A percentile compares a stretch with the other conserved stretches of the same genome.
Conservation (phyloP, 1,140 invertebrate species). For the Papilio polytes region DNA sequence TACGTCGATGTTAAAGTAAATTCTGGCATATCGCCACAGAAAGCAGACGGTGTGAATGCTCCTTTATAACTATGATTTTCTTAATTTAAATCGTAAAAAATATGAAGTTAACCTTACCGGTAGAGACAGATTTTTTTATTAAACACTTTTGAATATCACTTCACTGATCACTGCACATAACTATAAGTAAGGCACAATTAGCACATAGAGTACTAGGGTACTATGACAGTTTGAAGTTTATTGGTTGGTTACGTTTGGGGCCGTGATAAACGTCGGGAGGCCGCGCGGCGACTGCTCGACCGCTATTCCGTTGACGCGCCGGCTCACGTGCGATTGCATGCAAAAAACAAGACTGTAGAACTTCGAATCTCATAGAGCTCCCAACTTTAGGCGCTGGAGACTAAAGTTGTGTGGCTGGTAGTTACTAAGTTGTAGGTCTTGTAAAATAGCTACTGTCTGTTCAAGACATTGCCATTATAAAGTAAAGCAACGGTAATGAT, state of each 20-base stretch:
- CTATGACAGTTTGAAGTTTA: constrained; percentile 42
- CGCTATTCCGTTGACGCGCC: constrained; percentile 68
- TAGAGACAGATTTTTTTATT: constrained; percentile 47
- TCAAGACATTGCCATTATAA: too few species aligned
- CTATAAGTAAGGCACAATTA: constrained; percentile 51
- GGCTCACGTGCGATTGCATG: constrained; percentile 73
- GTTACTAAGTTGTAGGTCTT: not conserved
- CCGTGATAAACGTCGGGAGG: constrained; percentile 73
- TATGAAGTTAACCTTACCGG: constrained; percentile 45
- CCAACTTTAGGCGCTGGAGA: not conserved
- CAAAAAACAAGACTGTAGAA: constrained; percentile 74
- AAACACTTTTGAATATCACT: constrained; percentile 62
- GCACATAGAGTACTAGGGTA: constrained; percentile 46
- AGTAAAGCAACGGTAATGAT: not conserved
- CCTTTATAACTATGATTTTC: constrained; percentile 14
- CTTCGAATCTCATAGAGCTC: constrained; percentile 55
- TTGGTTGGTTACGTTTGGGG: constrained; percentile 49
- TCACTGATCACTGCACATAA: constrained; percentile 68
- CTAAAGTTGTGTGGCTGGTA: not conserved
- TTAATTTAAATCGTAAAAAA: not conserved
- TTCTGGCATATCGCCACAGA: constrained; percentile 67
- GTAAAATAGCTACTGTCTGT: too few species aligned
- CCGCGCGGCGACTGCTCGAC: constrained; percentile 67
- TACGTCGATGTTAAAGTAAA: constrained; percentile 64
- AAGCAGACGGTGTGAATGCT: constrained; percentile 30